phyloP scores from a whole-genome alignment of 2,113 vertebrate genomes.

The Gracilinanus agilis region DNA sequence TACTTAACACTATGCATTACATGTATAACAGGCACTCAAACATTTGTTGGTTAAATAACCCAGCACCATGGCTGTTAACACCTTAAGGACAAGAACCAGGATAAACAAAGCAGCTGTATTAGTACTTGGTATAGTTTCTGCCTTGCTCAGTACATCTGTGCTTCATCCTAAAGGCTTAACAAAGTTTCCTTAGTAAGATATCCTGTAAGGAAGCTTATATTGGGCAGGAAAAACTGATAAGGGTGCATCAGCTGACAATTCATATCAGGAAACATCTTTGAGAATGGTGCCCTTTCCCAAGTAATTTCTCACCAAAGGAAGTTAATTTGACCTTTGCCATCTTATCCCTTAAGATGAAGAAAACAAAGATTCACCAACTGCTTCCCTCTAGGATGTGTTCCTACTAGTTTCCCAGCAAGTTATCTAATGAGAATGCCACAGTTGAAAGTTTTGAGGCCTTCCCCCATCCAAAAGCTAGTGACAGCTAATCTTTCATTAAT shows the following conservation, averaged over 20 bases:
- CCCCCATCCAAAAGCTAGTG: neutral
- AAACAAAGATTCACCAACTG: constrained; percentile 19
- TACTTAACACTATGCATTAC: neutral
- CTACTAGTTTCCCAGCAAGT: constrained; percentile 33
- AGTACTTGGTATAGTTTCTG: constrained; percentile 53
- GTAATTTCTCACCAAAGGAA: neutral
- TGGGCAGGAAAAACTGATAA: constrained; percentile 26
- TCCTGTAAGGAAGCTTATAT: constrained; percentile 17
- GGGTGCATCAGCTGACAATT: constrained; percentile 31
- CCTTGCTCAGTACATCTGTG: constrained; percentile 72
- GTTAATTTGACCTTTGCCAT: neutral
- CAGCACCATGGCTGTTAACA: constrained; percentile 27
- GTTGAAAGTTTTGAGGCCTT: neutral
- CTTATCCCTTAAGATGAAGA: constrained; percentile 32
- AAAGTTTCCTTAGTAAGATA: constrained; percentile 56
- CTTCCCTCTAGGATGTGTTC: neutral
- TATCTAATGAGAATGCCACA: constrained; percentile 34
- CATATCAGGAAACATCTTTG: constrained; percentile 63
- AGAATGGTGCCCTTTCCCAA: neutral
- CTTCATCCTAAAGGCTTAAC: constrained; percentile 60
- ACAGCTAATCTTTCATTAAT: constrained; percentile 21
- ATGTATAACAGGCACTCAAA: neutral
- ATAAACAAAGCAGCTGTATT: constrained; percentile 72
- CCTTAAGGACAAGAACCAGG: constrained; percentile 17
- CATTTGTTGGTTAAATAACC: neutral